Base-by-base conservation (phyloP, 1,140 invertebrate genomes). In the Drosophila yakuba region DNA sequence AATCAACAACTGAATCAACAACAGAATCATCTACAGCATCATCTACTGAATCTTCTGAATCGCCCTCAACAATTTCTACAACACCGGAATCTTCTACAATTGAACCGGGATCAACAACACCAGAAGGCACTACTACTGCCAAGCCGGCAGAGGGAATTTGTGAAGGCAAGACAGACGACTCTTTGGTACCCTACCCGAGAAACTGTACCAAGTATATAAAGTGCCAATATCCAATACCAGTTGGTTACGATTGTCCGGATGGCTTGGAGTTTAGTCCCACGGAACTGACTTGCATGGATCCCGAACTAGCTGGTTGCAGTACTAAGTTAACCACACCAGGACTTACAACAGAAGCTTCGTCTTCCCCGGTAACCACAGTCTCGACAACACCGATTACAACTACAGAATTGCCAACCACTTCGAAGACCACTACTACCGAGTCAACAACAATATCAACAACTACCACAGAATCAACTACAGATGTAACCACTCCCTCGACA, bases 121-220 rank as follows among this genome's bases (percentile, higher is more conserved):
- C 64, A 10, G 51, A 41, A 44, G 20, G 17, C 3, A 8, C 8
- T 3, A 75, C 60, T 2, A 60, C 82, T 12, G 7, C 23, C 23
- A 62, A 67, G 36, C 72, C 83, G 5, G 14, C 63, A 7, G 66
- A 44, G 7, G 88, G 89, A 35, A 51, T 80, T 60, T 91, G 90
- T 45, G 57, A 41, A 2, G 79, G 68, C 14, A 66, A 80, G 36
- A 51, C 64, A 0, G 48, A 76, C 7, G 52, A 69, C 12, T 57
- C 72, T 3, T 25, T 44, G 1, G 75, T 91, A 3, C 84, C 90
- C 0, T 91, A 91, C 76, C 89, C 84, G 0, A 66, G 72, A 50
- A 77, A 91, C 56, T 91, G 90, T 11, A 74, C 52, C 50, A 89
- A 91, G 43, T 91, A 80, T 43, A 90, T 91, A 35, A 17, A 51